Percentiles rank a stretch among this genome's conserved stretches.
Conservation (phyloP, 2,888 invertebrate genomes). For the Lepidochitona cinerea region DNA sequence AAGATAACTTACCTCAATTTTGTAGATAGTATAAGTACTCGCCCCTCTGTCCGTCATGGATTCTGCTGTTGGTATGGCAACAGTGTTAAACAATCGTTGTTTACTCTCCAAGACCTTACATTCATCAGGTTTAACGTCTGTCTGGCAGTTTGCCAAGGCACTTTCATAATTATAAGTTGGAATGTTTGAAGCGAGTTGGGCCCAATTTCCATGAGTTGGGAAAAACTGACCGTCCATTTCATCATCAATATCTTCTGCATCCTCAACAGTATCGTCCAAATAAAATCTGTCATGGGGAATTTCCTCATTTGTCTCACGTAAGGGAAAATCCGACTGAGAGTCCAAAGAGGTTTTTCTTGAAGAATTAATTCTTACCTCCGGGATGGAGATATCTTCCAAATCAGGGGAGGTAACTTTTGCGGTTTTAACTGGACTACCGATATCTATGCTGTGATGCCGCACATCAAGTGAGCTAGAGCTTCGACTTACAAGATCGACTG, state of each 20-base stretch:
- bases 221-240: neutral
- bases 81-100: slow-evolving; percentile 36
- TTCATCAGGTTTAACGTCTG: neutral
- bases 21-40: slow-evolving; percentile 51
- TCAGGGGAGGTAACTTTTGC: no score
- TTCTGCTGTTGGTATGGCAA: slow-evolving; percentile 44
- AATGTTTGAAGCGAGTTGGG: neutral
- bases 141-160: neutral
- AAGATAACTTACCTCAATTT: slow-evolving; percentile 54
- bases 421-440: no score
- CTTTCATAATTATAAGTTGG: neutral
- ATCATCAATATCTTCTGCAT: neutral
- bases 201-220: neutral
- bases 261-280: neutral
- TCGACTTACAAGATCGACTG: no score
- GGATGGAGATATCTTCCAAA: no score
- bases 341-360: no score
- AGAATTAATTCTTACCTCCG: no score
- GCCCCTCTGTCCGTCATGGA: slow-evolving; percentile 44
- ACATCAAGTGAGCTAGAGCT: no score
- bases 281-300: neutral
- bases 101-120: slow-evolving; percentile 7
- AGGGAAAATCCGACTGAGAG: neutral
- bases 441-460: no score
- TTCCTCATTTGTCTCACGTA: neutral